Conservation (phyloP, 1,140 invertebrate species). For the Aporrectodea caliginosa region DNA sequence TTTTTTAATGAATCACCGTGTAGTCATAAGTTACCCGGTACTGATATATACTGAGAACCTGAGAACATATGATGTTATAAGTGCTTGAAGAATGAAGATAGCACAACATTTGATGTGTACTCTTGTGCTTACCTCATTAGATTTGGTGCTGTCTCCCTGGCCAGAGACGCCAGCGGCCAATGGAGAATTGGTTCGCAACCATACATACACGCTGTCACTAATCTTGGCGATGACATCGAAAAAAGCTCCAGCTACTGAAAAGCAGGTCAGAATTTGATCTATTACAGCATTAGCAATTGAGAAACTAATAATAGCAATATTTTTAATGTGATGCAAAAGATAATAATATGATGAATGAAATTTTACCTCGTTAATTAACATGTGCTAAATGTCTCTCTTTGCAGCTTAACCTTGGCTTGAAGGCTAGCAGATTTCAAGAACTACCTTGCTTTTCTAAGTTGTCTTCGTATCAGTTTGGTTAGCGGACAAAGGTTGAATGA, state of each 20-base stretch:
- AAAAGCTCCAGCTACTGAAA: background rate
- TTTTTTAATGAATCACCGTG: no score
- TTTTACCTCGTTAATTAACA: background rate
- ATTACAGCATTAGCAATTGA: background rate
- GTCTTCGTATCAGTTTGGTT: background rate
- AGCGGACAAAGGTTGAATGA: background rate
- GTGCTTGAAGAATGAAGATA: no score
- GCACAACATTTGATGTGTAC: no score
- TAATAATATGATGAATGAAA: background rate
- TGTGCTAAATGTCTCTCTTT: background rate
- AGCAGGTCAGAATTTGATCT: background rate
- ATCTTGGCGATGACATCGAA: background rate
- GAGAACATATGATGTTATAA: no score
- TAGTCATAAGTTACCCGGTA: no score
- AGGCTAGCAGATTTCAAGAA: no score
- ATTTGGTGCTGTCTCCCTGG: background rate
- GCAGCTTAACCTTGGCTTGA: no score
- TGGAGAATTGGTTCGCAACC: background rate
- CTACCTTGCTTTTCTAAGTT: no score
- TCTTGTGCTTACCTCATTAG: no score
- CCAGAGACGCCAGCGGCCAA: background rate
- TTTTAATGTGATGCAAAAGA: background rate
- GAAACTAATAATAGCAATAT: background rate
- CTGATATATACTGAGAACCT: no score
- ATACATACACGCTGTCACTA: background rate